Evolutionary conservation across 2,888 invertebrate species (phyloP), one percentile per base, ranked within the genome.

Genomic region (Thumatha senex): DNA sequence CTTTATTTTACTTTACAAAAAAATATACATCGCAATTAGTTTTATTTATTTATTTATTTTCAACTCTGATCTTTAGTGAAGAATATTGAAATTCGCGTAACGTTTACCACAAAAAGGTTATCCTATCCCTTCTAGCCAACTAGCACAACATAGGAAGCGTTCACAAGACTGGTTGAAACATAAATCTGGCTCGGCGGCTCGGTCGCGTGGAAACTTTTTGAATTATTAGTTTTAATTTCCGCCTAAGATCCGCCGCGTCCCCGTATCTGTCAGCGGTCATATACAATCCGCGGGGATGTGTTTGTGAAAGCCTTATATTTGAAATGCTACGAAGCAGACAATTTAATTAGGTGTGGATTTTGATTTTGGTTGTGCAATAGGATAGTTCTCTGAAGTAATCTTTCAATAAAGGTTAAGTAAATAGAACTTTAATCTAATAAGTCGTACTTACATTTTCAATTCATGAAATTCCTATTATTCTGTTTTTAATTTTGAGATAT

Each of bases 141-240:
- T 73, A 75, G 72, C 73, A 73, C 77, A 67, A 58, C 66, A 59
- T 80, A 84, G 87, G 85, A 84, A 84, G 76, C 82, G 75, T 77
- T 83, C 85, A 80, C 84, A 88, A 86, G 86, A 84, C 88, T 86
- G 86, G 80, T 76, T 82, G 76, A 74, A 78, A 77, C 87, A 90
- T 91, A 91, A 91, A 91, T 91, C 89, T 82, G 75, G 78, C 80
- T 78, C 72, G 83, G 84, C 83, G 84, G 88, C 78, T 84, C 87
- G 87, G 88, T 89, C 85, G 89, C 88, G 82, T 79, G 89, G 87
- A 90, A 91, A 91, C 89, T 91, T 92, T 92, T 92, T 92, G 92
- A 92, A 90, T 92, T 92, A 92, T 92, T 92, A 92, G 91, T 92
- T 92, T 92, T 92, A 92, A 92, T 92, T 92, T 92, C 92, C 92